A percentile compares a stretch with the other conserved stretches of the same genome.
phyloP scores from a whole-genome alignment of 2,888 invertebrate genomes.

The Allacma fusca region DNA sequence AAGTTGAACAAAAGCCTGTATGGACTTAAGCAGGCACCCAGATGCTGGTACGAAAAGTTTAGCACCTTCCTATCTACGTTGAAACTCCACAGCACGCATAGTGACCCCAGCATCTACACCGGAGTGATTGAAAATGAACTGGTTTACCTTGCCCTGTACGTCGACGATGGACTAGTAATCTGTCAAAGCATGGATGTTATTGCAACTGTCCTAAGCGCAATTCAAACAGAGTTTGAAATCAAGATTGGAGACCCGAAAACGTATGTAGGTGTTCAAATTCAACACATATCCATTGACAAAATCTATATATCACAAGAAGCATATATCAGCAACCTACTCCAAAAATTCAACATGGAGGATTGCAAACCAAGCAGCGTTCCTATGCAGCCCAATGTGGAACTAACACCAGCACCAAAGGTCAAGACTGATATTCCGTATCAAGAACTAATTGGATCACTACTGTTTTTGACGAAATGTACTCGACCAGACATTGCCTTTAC shows the following conservation, averaged over 20 bases:
- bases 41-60: conserved; percentile 56
- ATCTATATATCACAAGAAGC: too few relatives aligned
- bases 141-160: conserved; percentile 35
- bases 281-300: too few relatives aligned
- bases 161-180: conserved; percentile 42
- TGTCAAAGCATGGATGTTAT: too few relatives aligned
- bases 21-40: conserved; percentile 58
- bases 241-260: too few relatives aligned
- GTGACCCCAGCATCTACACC: conserved; percentile 42
- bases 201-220: too few relatives aligned
- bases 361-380: not conserved
- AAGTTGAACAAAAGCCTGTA: conserved; percentile 53
- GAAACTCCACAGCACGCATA: conserved; percentile 34
- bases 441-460: conserved; percentile 54
- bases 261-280: too few relatives aligned
- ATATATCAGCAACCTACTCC: not conserved
- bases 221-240: too few relatives aligned
- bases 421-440: conserved; percentile 45
- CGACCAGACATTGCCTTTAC: conserved; percentile 56
- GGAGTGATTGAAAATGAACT: not conserved
- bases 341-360: conserved; percentile 2
- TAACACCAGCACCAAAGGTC: not conserved
- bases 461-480: conserved; percentile 54
- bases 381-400: not conserved
- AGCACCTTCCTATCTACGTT: conserved; percentile 26